Evolutionary conservation across 2,113 vertebrate genomes (phyloP).

Genomic region (Nanorana parkeri): DNA sequence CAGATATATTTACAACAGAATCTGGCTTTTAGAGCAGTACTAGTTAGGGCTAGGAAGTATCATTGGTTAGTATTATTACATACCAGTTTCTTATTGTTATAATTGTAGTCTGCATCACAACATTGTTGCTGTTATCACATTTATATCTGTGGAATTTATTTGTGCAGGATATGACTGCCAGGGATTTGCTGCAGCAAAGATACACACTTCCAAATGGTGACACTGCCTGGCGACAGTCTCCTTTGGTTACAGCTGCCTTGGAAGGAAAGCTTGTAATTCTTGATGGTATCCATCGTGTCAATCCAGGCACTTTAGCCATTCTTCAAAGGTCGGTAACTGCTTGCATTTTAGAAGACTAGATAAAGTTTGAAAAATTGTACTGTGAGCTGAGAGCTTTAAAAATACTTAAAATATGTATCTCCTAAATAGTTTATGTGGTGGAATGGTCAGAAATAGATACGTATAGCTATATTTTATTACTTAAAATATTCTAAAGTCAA

Average conservation of each 20-base stretch:
- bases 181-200: slow-evolving; percentile 93
- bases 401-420: neutral
- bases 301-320: slow-evolving; percentile 89
- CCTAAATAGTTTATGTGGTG: too few species aligned
- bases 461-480: too few species aligned
- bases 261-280: slow-evolving; percentile 91
- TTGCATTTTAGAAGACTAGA: neutral
- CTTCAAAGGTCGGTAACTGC: slow-evolving; percentile 83
- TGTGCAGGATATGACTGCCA: slow-evolving; percentile 91
- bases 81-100: too few species aligned
- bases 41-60: too few species aligned
- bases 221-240: slow-evolving; percentile 92
- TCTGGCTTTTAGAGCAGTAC: too few species aligned
- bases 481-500: too few species aligned
- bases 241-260: slow-evolving; percentile 87
- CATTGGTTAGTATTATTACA: too few species aligned
- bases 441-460: too few species aligned
- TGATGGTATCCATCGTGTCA: slow-evolving; percentile 93
- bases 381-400: neutral
- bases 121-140: neutral
- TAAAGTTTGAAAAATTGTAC: neutral
- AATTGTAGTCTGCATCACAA: too few species aligned
- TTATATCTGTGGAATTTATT: slow-evolving; percentile 39
- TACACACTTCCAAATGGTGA: slow-evolving; percentile 93
- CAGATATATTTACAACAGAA: too few species aligned